Evolutionary conservation across 1,140 invertebrate species (phyloP).

Genomic region (Psix sp.): DNA sequence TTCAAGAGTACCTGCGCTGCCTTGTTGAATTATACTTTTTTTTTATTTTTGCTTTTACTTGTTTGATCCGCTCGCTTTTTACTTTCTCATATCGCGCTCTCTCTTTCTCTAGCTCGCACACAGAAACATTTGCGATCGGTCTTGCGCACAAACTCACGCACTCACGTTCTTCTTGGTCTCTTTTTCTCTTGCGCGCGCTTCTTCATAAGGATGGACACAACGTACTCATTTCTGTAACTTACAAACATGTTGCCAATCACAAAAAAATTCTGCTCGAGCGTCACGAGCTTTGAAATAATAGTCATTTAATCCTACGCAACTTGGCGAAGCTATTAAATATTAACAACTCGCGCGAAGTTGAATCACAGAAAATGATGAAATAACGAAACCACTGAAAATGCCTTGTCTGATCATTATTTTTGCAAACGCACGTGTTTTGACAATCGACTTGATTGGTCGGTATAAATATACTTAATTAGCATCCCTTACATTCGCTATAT

Average conservation of each 20-base stretch:
- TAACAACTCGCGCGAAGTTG: conserved; percentile 49
- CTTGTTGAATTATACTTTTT: conserved; percentile 64
- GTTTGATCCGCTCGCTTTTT: conserved; percentile 62
- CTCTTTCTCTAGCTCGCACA: conserved; percentile 51
- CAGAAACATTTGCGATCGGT: neutral
- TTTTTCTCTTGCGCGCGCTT: conserved; percentile 46
- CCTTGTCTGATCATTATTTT: conserved; percentile 14
- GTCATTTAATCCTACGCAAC: conserved; percentile 49
- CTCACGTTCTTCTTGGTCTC: conserved; percentile 14
- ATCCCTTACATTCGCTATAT: too few relatives aligned
- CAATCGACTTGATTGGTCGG: too few relatives aligned
- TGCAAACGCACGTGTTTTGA: conserved; percentile 6
- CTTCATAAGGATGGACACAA: conserved; percentile 65
- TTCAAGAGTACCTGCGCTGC: conserved; percentile 70
- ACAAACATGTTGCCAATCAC: conserved; percentile 25
- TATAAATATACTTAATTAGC: conserved; percentile 16
- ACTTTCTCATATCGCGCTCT: neutral
- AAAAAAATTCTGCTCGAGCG: conserved; percentile 20
- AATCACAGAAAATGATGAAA: conserved; percentile 63
- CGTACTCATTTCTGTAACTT: conserved; percentile 29
- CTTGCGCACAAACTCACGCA: conserved; percentile 20
- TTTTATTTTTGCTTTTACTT: conserved; percentile 12
- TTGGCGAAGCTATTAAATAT: conserved; percentile 48
- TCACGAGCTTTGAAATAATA: conserved; percentile 15
- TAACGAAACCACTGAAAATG: conserved; percentile 25